A percentile compares a stretch with the other conserved stretches of the same genome.
Evolutionary conservation across 2,888 invertebrate species (phyloP).

Genomic region (Acholoe squamosa): DNA sequence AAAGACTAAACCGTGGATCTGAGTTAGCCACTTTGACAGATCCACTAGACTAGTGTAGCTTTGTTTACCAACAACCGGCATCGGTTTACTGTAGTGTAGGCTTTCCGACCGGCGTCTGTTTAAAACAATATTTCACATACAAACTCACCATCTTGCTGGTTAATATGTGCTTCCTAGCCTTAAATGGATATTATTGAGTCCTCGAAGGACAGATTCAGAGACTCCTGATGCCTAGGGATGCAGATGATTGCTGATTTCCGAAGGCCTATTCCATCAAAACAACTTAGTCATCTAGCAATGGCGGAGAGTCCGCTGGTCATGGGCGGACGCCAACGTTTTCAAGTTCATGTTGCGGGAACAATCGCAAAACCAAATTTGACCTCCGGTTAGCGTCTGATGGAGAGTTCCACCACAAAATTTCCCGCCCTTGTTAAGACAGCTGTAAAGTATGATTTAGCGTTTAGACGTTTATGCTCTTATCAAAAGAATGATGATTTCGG

Average conservation of each 20-base stretch:
- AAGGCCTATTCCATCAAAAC: constrained; percentile 15
- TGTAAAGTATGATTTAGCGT: too few species aligned
- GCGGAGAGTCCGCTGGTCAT: not conserved
- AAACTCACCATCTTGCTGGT: constrained; percentile 36
- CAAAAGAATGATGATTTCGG: too few species aligned
- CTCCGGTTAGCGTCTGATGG: not conserved
- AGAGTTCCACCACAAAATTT: not conserved
- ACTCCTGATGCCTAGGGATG: not conserved
- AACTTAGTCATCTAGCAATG: constrained; percentile 21
- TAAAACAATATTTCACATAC: not conserved
- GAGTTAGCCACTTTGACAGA: not conserved
- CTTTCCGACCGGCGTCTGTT: not conserved
- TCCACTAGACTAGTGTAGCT: not conserved
- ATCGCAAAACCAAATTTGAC: not conserved
- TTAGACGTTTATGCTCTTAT: too few species aligned
- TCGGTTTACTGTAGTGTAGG: too few species aligned
- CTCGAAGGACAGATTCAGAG: not conserved
- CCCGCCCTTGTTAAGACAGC: too few species aligned
- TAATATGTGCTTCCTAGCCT: not conserved
- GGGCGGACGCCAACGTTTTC: too few species aligned
- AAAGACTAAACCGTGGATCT: not conserved
- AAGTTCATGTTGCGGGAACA: not conserved
- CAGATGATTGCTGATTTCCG: constrained; percentile 5
- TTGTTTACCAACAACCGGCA: constrained; percentile 19
- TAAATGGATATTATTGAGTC: not conserved